Evolutionary conservation across 2,113 vertebrate genomes (phyloP).

Genomic region (Pampusana beccarii): DNA sequence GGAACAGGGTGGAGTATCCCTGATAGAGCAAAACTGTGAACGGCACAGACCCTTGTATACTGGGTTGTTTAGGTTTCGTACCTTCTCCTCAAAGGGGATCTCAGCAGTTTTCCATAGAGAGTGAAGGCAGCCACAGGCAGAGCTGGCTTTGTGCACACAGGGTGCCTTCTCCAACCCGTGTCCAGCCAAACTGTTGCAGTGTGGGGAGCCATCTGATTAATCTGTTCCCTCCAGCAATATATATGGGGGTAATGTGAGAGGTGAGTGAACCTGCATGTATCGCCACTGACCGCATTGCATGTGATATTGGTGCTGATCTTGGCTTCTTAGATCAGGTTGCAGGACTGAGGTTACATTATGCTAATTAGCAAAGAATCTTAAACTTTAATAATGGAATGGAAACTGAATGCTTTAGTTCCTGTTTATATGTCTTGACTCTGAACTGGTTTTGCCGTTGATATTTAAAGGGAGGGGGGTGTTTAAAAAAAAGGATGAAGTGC

Average conservation of each 20-base stretch:
- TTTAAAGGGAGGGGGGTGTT: not conserved
- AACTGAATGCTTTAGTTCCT: not conserved
- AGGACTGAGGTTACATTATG: not conserved
- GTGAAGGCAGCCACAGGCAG: rapidly evolving
- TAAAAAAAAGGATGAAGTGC: not conserved
- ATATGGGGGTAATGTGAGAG: not conserved
- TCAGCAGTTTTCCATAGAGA: not conserved
- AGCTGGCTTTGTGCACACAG: not conserved
- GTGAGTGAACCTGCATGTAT: not conserved
- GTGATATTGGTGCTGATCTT: not conserved
- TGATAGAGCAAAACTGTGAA: not conserved
- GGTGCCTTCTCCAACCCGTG: not conserved
- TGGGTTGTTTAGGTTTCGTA: not conserved
- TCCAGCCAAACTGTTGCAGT: not conserved
- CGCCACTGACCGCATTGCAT: rapidly evolving
- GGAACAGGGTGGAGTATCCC: not conserved
- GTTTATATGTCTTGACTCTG: not conserved
- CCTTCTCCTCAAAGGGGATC: not conserved
- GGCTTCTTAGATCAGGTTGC: not conserved
- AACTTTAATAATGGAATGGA: not conserved
- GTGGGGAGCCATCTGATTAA: rapidly evolving
- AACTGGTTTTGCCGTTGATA: not conserved
- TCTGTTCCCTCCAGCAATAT: not conserved
- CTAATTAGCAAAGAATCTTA: not conserved
- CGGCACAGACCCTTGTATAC: too few relatives aligned